A percentile compares a stretch with the other conserved stretches of the same genome.
Conservation (phyloP, 2,797 vertebrate species). For the Hemibagrus guttatus region DNA sequence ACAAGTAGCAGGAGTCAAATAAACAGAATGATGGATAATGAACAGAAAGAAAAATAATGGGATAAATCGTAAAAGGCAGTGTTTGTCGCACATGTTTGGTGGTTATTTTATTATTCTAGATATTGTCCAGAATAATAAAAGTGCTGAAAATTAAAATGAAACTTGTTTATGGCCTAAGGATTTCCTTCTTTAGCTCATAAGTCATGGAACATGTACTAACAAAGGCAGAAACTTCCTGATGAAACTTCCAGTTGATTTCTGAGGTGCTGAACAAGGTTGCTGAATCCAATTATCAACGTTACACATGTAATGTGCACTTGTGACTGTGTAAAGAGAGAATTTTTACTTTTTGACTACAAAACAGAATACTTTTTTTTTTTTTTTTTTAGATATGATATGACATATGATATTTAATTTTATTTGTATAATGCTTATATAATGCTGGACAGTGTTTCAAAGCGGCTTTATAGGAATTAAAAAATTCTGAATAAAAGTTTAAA, state of each 20-base stretch:
- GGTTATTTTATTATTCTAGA: not conserved
- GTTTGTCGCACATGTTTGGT: not conserved
- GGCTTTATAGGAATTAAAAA: too few relatives aligned
- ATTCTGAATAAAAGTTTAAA: too few relatives aligned
- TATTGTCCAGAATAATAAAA: not conserved
- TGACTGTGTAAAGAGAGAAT: not conserved
- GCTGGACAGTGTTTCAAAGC: too few relatives aligned
- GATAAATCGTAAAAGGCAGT: not conserved
- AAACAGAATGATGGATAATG: slow-evolving; percentile 2
- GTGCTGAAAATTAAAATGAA: not conserved
- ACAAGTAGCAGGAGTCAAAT: not conserved
- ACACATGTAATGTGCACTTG: not conserved
- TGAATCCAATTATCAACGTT: not conserved
- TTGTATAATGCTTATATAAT: too few relatives aligned
- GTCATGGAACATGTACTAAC: not conserved
- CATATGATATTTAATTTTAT: not conserved
- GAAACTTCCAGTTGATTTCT: not conserved
- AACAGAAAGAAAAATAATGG: not conserved
- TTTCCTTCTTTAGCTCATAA: not conserved
- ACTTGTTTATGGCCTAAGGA: not conserved
- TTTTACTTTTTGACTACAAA: not conserved
- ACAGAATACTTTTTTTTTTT: not conserved
- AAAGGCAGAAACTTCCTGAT: not conserved
- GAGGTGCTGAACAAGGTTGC: not conserved
- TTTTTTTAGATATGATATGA: not conserved